Conservation (phyloP, 2,113 vertebrate species). For the Trogon melanurus region DNA sequence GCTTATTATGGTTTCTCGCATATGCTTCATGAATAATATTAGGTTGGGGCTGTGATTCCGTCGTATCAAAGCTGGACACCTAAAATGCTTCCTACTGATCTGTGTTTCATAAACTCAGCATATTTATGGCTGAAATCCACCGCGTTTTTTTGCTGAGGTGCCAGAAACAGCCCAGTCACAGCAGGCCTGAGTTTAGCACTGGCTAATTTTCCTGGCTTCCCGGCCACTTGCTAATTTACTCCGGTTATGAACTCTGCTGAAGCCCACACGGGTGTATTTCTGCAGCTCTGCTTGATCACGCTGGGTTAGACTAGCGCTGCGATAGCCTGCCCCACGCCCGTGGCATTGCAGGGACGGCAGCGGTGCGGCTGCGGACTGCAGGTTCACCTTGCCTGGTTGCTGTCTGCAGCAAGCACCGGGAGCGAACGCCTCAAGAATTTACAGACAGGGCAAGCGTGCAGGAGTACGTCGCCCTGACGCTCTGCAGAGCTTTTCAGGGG, state of each 20-base stretch:
- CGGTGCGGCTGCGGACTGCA: neutral
- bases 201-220: neutral
- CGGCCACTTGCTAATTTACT: neutral
- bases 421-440: neutral
- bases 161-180: neutral
- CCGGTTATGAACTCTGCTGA: neutral
- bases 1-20: neutral
- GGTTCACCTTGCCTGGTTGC: neutral
- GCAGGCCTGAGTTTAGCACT: constrained; percentile 11
- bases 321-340: neutral
- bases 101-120: neutral
- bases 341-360: neutral
- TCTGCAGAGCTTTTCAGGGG: neutral
- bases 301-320: neutral
- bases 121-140: constrained; percentile 3
- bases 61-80: neutral
- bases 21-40: neutral
- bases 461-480: neutral
- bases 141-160: neutral
- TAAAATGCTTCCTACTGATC: neutral
- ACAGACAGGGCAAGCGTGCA: neutral
- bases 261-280: neutral
- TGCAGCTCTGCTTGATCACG: neutral
- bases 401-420: neutral
- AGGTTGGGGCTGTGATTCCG: neutral